A percentile compares a stretch with the other conserved stretches of the same genome.
Evolutionary conservation across 2,888 invertebrate genomes (phyloP).

Genomic region (Acanthoscelides obtectus): DNA sequence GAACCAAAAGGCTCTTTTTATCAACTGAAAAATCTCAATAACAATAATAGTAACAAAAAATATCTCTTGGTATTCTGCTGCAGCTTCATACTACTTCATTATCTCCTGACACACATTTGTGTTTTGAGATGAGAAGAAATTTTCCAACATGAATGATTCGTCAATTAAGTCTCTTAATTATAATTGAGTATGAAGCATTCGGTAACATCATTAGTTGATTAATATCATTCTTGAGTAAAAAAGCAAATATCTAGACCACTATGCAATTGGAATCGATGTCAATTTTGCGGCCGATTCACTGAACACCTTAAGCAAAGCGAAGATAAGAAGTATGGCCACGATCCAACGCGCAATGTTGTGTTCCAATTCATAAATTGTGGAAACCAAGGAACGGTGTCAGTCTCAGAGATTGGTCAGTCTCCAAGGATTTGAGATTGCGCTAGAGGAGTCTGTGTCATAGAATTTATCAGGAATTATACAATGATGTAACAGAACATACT

Average conservation of each 20-base stretch:
- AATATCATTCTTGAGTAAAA: neutral
- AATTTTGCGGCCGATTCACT: neutral
- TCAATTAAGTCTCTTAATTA: no score
- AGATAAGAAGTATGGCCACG: neutral
- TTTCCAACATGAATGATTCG: no score
- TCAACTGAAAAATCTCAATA: no score
- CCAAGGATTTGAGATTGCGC: neutral
- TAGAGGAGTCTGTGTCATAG: neutral
- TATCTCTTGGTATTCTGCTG: no score
- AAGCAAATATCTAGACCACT: neutral
- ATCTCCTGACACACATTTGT: no score
- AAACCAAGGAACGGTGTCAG: neutral
- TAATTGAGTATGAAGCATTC: no score
- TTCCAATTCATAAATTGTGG: neutral
- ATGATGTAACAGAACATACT: no score
- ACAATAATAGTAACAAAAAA: no score
- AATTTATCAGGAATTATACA: neutral
- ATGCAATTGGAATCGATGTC: neutral
- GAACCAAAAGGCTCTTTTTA: no score
- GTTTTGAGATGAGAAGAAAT: no score
- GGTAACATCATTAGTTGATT: no score
- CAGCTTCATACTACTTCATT: no score
- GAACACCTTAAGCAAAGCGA: neutral
- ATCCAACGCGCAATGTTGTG: neutral
- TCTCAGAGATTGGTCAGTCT: neutral